phyloP scores from a whole-genome alignment of 1,140 invertebrate genomes.

The Phymorhynchus buccinoides region DNA sequence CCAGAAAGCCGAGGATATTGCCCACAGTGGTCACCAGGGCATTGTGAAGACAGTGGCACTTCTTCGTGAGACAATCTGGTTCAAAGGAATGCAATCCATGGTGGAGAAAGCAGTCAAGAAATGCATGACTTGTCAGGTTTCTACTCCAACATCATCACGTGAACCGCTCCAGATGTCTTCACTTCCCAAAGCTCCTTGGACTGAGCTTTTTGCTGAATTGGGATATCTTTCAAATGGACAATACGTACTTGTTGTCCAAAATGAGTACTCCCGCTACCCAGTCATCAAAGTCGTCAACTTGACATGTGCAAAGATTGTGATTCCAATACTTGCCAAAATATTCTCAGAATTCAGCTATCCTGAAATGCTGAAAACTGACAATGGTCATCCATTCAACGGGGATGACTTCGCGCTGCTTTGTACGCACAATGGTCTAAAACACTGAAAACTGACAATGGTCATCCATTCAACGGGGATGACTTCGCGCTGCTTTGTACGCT shows the following conservation, averaged over 20 bases:
- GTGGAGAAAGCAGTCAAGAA: constrained; percentile 38
- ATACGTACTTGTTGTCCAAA: constrained; percentile 59
- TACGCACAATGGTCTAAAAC: too few species aligned
- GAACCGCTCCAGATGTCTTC: constrained; percentile 49
- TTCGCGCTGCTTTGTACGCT: too few species aligned
- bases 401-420: too few species aligned
- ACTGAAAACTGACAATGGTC: too few species aligned
- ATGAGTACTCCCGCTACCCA: constrained; percentile 60
- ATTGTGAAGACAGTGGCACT: constrained; percentile 41
- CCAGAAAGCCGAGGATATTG: too few species aligned
- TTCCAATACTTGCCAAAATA: constrained; percentile 38
- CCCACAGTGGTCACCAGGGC: constrained; percentile 45
- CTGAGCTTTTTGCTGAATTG: constrained; percentile 58
- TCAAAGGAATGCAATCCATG: constrained; percentile 39
- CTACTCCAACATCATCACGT: neutral
- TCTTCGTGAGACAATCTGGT: constrained; percentile 45
- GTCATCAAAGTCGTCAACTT: constrained; percentile 46
- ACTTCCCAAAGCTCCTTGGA: constrained; percentile 39
- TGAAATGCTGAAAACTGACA: constrained; percentile 47
- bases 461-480: too few species aligned
- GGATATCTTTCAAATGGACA: constrained; percentile 56
- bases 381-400: too few species aligned
- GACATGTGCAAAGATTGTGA: constrained; percentile 29
- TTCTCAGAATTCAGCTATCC: constrained; percentile 46
- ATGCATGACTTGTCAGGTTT: constrained; percentile 43